Evolutionary conservation across 2,888 invertebrate genomes (phyloP).

Genomic region (Synergus gifuensis): DNA sequence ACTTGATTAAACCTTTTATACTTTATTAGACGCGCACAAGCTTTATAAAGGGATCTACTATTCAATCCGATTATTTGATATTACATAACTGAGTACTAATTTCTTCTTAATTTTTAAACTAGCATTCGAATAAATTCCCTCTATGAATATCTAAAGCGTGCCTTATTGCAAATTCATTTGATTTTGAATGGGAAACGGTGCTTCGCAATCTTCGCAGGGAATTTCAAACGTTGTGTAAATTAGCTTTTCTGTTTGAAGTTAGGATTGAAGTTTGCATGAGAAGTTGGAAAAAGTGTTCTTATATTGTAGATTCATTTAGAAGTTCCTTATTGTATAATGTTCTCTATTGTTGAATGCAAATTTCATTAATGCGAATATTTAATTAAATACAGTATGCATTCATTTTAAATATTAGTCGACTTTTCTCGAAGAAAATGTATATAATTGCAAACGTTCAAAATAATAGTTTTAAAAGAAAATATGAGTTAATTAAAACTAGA

Average conservation of each 20-base stretch:
- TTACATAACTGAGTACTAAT: background rate
- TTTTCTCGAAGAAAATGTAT: no score
- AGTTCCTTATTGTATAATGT: background rate
- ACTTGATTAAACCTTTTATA: background rate
- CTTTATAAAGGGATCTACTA: background rate
- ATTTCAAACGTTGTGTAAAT: slow-evolving; percentile 38
- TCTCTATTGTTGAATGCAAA: background rate
- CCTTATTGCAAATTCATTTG: slow-evolving; percentile 28
- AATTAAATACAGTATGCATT: background rate
- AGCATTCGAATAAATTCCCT: background rate
- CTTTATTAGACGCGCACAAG: background rate
- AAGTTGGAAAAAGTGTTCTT: slow-evolving; percentile 22
- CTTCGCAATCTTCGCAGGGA: slow-evolving; percentile 28
- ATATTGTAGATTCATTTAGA: slow-evolving; percentile 8
- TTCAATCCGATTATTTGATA: background rate
- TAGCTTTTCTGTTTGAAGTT: slow-evolving; percentile 24
- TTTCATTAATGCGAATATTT: background rate
- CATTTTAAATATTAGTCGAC: no score
- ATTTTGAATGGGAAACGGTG: slow-evolving; percentile 17
- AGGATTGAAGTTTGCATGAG: slow-evolving; percentile 26
- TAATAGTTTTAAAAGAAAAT: background rate
- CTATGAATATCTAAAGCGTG: background rate
- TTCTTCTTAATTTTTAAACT: background rate
- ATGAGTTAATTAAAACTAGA: background rate
- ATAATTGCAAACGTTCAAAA: background rate